A percentile compares a stretch with the other conserved stretches of the same genome.
phyloP scores from a whole-genome alignment of 2,113 vertebrate species.

The Peromyscus maniculatus region DNA sequence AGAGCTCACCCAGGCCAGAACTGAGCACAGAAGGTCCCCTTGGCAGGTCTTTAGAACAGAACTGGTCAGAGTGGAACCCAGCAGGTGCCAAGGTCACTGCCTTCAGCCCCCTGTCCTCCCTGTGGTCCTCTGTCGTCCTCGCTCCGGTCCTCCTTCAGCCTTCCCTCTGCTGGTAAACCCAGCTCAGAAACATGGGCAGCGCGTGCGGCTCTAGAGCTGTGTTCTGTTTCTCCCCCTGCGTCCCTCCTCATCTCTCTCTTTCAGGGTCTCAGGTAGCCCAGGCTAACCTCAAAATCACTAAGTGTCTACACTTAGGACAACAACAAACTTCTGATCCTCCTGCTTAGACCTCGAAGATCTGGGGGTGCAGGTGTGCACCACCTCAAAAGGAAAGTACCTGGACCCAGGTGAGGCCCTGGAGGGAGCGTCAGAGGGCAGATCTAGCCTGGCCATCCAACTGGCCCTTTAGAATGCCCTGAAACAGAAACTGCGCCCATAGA shows the following conservation, averaged over 20 bases:
- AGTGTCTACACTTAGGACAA: not conserved
- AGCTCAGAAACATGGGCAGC: not conserved
- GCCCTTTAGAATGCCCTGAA: not conserved
- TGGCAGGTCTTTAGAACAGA: fast-evolving
- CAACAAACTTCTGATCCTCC: not conserved
- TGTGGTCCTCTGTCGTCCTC: not conserved
- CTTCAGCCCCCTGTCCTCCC: not conserved
- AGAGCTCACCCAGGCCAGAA: not conserved
- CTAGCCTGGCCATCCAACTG: not conserved
- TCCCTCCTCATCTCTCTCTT: not conserved
- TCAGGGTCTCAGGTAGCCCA: not conserved
- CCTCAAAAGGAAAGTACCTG: not conserved
- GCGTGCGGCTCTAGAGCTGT: not conserved
- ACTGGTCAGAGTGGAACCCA: not conserved
- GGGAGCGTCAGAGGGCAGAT: not conserved
- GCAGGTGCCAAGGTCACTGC: fast-evolving
- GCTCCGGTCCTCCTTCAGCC: too few relatives aligned
- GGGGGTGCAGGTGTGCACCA: not conserved
- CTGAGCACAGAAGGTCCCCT: not conserved
- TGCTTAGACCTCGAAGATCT: not conserved
- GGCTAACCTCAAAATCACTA: not conserved
- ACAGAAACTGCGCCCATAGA: not conserved
- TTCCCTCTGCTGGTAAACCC: not conserved
- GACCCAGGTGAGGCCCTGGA: not conserved
- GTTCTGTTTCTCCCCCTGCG: not conserved